These are phyloP conservation scores for Drosophila longiperda DNA, from an alignment of 2,888 invertebrate species.

Conservation along the genomic window DNA sequence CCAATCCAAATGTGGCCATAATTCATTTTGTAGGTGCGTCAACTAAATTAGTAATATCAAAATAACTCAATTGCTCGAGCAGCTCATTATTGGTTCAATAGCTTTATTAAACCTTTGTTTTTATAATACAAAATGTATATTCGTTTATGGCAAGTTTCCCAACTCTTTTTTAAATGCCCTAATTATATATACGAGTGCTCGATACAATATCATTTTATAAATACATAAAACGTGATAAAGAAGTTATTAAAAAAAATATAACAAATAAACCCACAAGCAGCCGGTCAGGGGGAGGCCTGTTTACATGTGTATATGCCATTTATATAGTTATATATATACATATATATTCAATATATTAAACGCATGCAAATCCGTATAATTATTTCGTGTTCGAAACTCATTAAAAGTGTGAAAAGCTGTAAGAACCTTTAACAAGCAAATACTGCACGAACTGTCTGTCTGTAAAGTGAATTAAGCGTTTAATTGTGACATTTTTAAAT, in stretches of 20 bases:
- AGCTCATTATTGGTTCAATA: constrained; percentile 45
- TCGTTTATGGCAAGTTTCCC: constrained; percentile 19
- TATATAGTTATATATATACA: not conserved
- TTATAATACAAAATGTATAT: not conserved
- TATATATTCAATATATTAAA: not conserved
- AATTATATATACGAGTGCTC: constrained; percentile 38
- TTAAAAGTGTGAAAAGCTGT: constrained; percentile 69
- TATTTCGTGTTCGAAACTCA: constrained; percentile 39
- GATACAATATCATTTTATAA: constrained; percentile 20
- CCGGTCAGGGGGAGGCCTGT: constrained; percentile 36
- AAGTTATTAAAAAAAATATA: constrained; percentile 5
- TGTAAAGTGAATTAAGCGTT: constrained; percentile 53
- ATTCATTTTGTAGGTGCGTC: constrained; percentile 41
- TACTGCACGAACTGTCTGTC: constrained; percentile 27
- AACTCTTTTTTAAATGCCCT: constrained; percentile 46
- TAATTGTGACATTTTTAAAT: constrained; percentile 63
- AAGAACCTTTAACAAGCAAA: constrained; percentile 56
- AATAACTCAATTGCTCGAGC: constrained; percentile 61
- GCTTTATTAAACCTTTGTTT: constrained; percentile 35
- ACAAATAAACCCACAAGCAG: not conserved
- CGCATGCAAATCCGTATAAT: constrained; percentile 10
- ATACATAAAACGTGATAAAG: constrained; percentile 9
- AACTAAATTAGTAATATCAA: constrained; percentile 31
- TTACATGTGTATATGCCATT: not conserved
- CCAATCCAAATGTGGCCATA: constrained; percentile 20